A percentile compares a stretch with the other conserved stretches of the same genome.
Evolutionary conservation across 2,888 invertebrate genomes (phyloP).

Genomic region (Eumacrocentrus americanus): DNA sequence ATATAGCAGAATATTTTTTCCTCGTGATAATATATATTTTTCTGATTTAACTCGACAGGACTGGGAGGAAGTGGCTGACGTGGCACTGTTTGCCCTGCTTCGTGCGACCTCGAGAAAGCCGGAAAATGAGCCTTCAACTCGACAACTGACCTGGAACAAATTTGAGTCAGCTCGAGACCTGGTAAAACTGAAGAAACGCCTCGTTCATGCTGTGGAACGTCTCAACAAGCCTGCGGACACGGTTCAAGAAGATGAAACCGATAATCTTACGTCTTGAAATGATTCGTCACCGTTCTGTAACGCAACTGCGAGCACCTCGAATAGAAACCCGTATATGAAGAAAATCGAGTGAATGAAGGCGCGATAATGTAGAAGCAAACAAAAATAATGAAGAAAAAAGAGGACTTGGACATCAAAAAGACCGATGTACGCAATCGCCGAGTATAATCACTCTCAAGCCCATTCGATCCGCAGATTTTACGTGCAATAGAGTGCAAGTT

Average conservation of each 20-base stretch:
- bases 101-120: slow-evolving; percentile 70
- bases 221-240: slow-evolving; percentile 42
- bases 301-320: neutral
- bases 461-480: slow-evolving; percentile 12
- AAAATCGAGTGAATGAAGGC: neutral
- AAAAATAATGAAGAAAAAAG: neutral
- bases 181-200: slow-evolving; percentile 51
- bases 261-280: neutral
- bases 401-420: slow-evolving; percentile 5
- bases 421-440: slow-evolving; percentile 2
- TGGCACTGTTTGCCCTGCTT: slow-evolving; percentile 70
- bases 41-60: slow-evolving; percentile 63
- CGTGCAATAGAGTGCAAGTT: neutral
- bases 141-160: slow-evolving; percentile 53
- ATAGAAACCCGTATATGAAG: neutral
- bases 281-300: neutral
- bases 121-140: slow-evolving; percentile 64
- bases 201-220: slow-evolving; percentile 48
- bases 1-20: too few species aligned
- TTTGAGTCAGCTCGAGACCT: slow-evolving; percentile 50
- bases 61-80: slow-evolving; percentile 80
- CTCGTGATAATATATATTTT: too few species aligned
- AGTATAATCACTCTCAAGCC: neutral
- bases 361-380: neutral
- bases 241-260: slow-evolving; percentile 42